Evolutionary conservation across 2,797 vertebrate genomes (phyloP), one percentile per base, ranked within the genome.

Genomic region (Pygocentrus nattereri): DNA sequence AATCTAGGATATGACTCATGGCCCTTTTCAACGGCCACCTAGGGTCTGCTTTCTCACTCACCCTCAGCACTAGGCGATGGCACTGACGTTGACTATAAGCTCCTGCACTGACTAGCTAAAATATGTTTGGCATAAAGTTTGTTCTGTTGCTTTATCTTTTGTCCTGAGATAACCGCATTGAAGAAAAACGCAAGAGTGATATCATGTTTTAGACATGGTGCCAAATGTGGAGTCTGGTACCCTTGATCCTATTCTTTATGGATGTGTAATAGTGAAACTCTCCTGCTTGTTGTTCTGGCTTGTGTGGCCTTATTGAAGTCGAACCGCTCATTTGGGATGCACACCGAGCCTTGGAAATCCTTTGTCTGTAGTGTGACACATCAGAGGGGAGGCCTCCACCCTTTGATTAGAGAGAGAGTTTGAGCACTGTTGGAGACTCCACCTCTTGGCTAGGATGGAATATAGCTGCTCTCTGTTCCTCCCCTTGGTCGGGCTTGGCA

Each of bases 1-100:
- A 86, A 87, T 79, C 47, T 50, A 85, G 90, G 90, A 90, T 84
- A 75, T 89, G 85, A 88, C 81, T 91, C 89, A 85, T 74, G 56
- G 64, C 47, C 82, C 83, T 84, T 88, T 85, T 88, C 71, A 81
- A 79, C 86, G 76, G 68, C 85, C 76, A 75, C 74, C 67, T 44
- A 75, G 58, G 1, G 69, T 80, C 84, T 83, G 77, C 81, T 88
- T 88, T 83, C 77, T 80, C 52, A 85, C 65, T 83, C 68, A 0
- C 47, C 21, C 65, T 74, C 59, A 13, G 62, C 18, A 19, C 61
- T 74, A 59, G 61, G 34, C 54, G 74, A 23, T 27, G 23, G 27
- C 61, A 74, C 12, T 18, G 74, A 77, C 49, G 69, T 21, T 54
- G 38, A 73, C 68, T 34, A 18, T 70, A 59, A 72, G 18, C 69